These are phyloP conservation scores for Oscheius sp. DNA, from an alignment of 2,888 invertebrate genomes.

Conservation along the genomic window DNA sequence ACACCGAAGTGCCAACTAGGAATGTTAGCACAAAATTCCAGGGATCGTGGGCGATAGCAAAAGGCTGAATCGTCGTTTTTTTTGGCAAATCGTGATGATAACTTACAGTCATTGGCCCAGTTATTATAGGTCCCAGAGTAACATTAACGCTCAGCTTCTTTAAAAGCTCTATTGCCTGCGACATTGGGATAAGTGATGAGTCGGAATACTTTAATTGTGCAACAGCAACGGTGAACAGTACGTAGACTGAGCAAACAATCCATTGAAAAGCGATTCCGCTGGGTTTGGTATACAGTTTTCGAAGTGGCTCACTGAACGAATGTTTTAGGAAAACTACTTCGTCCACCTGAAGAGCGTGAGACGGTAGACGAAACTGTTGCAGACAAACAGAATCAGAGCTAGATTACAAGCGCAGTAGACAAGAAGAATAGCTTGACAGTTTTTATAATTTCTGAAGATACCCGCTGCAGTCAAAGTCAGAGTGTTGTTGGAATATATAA, in stretches of 20 bases:
- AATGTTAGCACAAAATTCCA: constrained; percentile 8
- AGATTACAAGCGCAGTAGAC: background rate
- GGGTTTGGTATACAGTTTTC: background rate
- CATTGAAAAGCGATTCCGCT: background rate
- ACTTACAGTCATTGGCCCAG: background rate
- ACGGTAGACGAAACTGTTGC: constrained; percentile 9
- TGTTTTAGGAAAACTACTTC: background rate
- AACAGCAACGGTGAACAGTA: background rate
- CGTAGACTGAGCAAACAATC: background rate
- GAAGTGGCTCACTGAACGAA: background rate
- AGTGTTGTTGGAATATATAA: background rate
- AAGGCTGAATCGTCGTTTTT: background rate
- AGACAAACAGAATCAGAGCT: background rate
- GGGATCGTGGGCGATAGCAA: background rate
- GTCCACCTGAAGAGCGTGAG: background rate
- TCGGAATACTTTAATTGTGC: background rate
- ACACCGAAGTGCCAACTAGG: background rate
- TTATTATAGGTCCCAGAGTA: background rate
- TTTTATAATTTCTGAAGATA: background rate
- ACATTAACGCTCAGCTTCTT: background rate
- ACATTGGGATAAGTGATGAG: background rate
- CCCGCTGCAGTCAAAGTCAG: background rate
- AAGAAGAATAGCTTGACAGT: background rate
- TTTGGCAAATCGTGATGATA: background rate
- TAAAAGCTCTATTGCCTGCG: background rate